phyloP scores from a whole-genome alignment of 2,797 vertebrate genomes.

The Microctenopoma lineatum region DNA sequence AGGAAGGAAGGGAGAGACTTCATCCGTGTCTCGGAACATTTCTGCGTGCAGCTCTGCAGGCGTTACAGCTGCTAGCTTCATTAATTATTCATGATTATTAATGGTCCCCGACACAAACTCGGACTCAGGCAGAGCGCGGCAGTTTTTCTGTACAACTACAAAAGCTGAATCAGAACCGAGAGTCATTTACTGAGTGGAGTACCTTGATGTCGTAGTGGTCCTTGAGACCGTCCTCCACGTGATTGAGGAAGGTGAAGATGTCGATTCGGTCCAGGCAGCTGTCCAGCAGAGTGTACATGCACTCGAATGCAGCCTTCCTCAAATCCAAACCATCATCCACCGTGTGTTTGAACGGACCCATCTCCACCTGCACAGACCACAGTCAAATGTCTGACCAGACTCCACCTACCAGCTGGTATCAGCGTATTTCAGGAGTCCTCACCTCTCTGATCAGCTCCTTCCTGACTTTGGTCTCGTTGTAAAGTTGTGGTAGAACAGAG shows the following conservation, averaged over 20 bases:
- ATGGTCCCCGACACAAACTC: no score
- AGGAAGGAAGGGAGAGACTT: no score
- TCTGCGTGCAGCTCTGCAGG: no score
- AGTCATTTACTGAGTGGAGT: no score
- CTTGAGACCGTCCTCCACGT: slow-evolving; percentile 95
- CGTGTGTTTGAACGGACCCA: slow-evolving; percentile 98
- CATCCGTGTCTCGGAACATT: no score
- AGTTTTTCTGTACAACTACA: no score
- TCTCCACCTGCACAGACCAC: slow-evolving; percentile 88
- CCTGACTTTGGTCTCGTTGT: slow-evolving; percentile 93
- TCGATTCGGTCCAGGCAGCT: slow-evolving; percentile 93
- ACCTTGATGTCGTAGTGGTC: slow-evolving; percentile 85
- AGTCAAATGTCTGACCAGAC: not conserved
- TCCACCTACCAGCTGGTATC: fast-evolving
- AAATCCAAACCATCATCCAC: slow-evolving; percentile 95
- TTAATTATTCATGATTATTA: no score
- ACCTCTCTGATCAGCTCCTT: slow-evolving; percentile 96
- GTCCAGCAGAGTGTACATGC: slow-evolving; percentile 97
- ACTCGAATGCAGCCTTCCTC: slow-evolving; percentile 96
- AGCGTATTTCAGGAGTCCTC: not conserved
- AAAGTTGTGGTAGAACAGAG: slow-evolving; percentile 89
- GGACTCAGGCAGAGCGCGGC: no score
- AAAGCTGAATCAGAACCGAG: no score
- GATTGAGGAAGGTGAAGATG: slow-evolving; percentile 94
- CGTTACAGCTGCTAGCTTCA: no score